phyloP scores from a whole-genome alignment of 2,888 invertebrate species.

The Pseudanteris insignis region DNA sequence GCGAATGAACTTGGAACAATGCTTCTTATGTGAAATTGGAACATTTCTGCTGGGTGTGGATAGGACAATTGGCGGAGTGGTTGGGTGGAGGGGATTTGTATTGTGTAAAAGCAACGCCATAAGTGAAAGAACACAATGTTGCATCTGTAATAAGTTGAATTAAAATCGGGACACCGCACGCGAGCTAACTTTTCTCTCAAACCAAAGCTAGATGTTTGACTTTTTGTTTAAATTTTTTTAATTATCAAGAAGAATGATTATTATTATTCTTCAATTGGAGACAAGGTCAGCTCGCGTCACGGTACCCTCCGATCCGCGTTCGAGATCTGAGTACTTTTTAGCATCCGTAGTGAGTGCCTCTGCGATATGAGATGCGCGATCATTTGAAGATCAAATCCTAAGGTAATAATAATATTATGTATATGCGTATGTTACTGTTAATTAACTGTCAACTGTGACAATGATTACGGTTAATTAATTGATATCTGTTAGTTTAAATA shows the following conservation, averaged over 20 bases:
- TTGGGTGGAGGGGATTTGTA: slow-evolving; percentile 56
- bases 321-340: slow-evolving; percentile 60
- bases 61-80: slow-evolving; percentile 46
- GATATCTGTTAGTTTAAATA: slow-evolving; percentile 64
- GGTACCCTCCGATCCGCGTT: slow-evolving; percentile 62
- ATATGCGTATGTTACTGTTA: slow-evolving; percentile 51
- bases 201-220: neutral
- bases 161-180: slow-evolving; percentile 53
- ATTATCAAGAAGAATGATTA: neutral
- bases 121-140: slow-evolving; percentile 66
- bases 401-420: slow-evolving; percentile 54
- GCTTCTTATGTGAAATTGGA: slow-evolving; percentile 62
- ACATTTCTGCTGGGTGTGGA: slow-evolving; percentile 50
- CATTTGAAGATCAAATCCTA: slow-evolving; percentile 51
- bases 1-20: slow-evolving; percentile 65
- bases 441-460: slow-evolving; percentile 57
- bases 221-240: too few relatives aligned
- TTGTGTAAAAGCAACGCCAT: slow-evolving; percentile 66
- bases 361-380: slow-evolving; percentile 55
- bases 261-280: too few relatives aligned
- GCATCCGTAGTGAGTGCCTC: slow-evolving; percentile 64
- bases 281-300: slow-evolving; percentile 46
- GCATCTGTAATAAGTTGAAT: slow-evolving; percentile 63
- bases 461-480: slow-evolving; percentile 63
- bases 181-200: slow-evolving; percentile 22